These are phyloP conservation scores for Daphoenositta chrysoptera DNA, from an alignment of 2,113 vertebrate genomes.

Conservation along the genomic window DNA sequence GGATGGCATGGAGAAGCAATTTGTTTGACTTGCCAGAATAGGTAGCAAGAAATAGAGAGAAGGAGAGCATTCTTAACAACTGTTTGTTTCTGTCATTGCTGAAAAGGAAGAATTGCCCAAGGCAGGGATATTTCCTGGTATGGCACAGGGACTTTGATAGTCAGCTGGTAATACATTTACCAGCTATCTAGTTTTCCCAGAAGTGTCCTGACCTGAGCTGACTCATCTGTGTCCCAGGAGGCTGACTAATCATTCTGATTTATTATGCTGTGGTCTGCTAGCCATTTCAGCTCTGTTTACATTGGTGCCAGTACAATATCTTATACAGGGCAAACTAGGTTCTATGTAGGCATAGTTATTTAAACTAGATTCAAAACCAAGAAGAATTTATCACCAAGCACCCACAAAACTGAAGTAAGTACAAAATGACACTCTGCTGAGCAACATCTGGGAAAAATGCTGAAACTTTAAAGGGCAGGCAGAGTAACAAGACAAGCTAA, in stretches of 20 bases:
- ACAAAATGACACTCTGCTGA: background rate
- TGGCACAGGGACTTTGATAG: constrained; percentile 32
- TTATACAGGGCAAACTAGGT: background rate
- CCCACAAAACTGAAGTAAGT: background rate
- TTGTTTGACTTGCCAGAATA: background rate
- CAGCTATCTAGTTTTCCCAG: constrained; percentile 54
- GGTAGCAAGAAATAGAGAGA: background rate
- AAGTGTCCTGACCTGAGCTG: constrained; percentile 48
- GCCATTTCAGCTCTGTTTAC: constrained; percentile 14
- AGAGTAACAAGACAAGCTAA: background rate
- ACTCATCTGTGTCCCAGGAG: constrained; percentile 10
- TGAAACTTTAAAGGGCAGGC: background rate
- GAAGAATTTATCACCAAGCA: background rate
- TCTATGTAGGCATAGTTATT: background rate
- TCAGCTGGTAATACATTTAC: constrained; percentile 52
- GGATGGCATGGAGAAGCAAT: background rate
- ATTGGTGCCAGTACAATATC: background rate
- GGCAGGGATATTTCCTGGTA: constrained; percentile 29
- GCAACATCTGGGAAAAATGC: background rate
- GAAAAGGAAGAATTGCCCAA: background rate
- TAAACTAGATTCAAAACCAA: background rate
- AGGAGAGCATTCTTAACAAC: background rate
- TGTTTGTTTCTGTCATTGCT: constrained; percentile 27
- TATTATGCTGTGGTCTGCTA: background rate
- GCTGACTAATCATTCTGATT: constrained; percentile 28